Evolutionary conservation across 2,113 vertebrate species (phyloP).

Genomic region (Menidia beryllina): DNA sequence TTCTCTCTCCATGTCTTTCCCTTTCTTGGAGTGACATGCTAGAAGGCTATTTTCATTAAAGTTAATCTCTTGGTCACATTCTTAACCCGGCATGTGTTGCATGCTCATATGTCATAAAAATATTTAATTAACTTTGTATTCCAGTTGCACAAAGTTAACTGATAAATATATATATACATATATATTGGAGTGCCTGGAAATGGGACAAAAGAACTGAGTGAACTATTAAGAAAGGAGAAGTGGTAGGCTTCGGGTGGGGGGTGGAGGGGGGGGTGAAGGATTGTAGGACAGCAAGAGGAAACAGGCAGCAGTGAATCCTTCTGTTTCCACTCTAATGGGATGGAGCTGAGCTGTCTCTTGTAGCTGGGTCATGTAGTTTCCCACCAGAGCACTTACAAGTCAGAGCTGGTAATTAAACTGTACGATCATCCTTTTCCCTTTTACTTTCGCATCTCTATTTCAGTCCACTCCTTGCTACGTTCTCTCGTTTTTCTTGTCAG

Average conservation of each 20-base stretch:
- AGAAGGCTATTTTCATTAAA: slow-evolving; percentile 82
- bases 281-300: slow-evolving; percentile 63
- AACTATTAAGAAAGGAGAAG: slow-evolving; percentile 14
- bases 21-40: slow-evolving; percentile 80
- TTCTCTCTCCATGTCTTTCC: slow-evolving; percentile 57
- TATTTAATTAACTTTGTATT: slow-evolving; percentile 50
- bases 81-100: slow-evolving; percentile 66
- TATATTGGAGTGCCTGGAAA: slow-evolving; percentile 28
- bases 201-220: background rate
- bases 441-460: slow-evolving; percentile 30
- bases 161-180: too few species aligned
- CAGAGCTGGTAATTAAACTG: slow-evolving; percentile 85
- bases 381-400: slow-evolving; percentile 84
- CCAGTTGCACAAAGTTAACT: slow-evolving; percentile 59
- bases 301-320: slow-evolving; percentile 55
- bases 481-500: slow-evolving; percentile 72
- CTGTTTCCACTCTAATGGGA: slow-evolving; percentile 76
- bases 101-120: slow-evolving; percentile 62
- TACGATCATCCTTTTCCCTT: slow-evolving; percentile 65
- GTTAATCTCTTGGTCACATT: slow-evolving; percentile 80
- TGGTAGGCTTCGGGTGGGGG: slow-evolving; percentile 24
- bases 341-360: slow-evolving; percentile 79
- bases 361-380: slow-evolving; percentile 81
- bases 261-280: slow-evolving; percentile 52
- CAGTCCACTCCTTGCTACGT: slow-evolving; percentile 17